Conservation (phyloP, 53 echinoderm and acorn worm genomes). For the Stichopus horrens region DNA sequence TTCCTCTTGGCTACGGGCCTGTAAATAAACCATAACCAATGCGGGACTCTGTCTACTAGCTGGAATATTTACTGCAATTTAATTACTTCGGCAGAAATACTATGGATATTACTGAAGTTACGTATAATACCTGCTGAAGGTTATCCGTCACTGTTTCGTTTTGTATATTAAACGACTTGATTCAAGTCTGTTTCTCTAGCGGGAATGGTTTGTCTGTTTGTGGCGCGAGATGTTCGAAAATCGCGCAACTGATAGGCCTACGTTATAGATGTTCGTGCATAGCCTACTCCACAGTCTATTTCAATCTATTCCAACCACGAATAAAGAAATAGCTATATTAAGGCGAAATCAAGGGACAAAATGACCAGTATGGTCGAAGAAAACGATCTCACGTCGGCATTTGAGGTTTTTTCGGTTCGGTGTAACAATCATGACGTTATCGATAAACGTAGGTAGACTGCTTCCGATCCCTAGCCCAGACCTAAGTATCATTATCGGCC, state of each 20-base stretch:
- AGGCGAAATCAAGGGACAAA: neutral
- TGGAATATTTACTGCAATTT: too few species aligned
- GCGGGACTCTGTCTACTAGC: too few species aligned
- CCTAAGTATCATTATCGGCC: too few species aligned
- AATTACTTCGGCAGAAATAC: too few species aligned
- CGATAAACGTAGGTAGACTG: slow-evolving; percentile 74
- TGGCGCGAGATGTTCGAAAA: neutral
- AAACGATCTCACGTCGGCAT: slow-evolving; percentile 20
- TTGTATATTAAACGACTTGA: neutral
- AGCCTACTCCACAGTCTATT: neutral
- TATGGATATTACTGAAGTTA: too few species aligned
- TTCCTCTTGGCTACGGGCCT: too few species aligned
- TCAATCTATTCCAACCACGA: neutral
- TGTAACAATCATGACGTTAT: slow-evolving; percentile 72
- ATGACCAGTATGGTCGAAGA: slow-evolving; percentile 21
- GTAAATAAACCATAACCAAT: too few species aligned
- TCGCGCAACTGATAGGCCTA: neutral
- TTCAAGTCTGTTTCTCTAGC: neutral
- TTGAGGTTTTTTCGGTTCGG: slow-evolving; percentile 57
- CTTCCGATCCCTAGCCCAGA: neutral
- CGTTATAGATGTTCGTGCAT: too few species aligned
- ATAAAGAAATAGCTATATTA: neutral
- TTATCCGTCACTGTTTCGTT: too few species aligned
- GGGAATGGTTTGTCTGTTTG: neutral
- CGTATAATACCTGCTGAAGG: too few species aligned